Base-by-base conservation (phyloP, 2,113 vertebrate genomes). In the Passerina amoena region DNA sequence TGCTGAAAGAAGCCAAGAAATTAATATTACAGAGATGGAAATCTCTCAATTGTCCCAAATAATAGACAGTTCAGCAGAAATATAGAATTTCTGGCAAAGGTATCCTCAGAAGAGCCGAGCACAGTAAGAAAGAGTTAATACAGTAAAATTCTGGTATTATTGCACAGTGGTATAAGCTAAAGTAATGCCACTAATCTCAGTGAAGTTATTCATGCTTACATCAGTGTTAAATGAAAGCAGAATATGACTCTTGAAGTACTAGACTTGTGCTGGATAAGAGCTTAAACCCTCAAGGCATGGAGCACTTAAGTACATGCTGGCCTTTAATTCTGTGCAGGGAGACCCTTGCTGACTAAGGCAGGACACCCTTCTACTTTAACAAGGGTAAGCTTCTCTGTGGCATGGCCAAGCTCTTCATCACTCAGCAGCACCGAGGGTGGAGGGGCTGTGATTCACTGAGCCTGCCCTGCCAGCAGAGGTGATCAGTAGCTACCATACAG, bases 11-110 rank as follows among this genome's bases (percentile, higher is more conserved):
- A 95, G 69, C 11, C 24, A 71, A 91, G 33, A 94, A 94, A 94
- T 96, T 91, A 96, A 80, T 91, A 95, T 92, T 94, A 90, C 40
- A 86, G 54, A 94, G 92, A 94, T 92, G 35, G 45, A 92, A 95
- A 95, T 81, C 80, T 86, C 68, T 90, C 82, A 82, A 11, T 94
- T 97, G 63, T 18, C 77, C 53, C 60, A 81, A 80, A 88, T 90
- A 88, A 94, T 37, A 86, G 87, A 47, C 14, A 65, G 15, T 73
- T 88, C 60, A 85, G 48, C 56, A 93, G 80, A 86, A 86, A 65
- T 59, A 70, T 14, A 70, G 7, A 56, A 66, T 82, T 73, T 94
- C 76, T 81, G 37, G 47, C 28, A 88, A 73, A 77, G n/a, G 18
- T 72, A 51, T 70, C 28, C 59, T 90, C 86, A 84, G 78, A 94